phyloP scores from a whole-genome alignment of 2,888 invertebrate genomes.

The Odiellus spinosus region DNA sequence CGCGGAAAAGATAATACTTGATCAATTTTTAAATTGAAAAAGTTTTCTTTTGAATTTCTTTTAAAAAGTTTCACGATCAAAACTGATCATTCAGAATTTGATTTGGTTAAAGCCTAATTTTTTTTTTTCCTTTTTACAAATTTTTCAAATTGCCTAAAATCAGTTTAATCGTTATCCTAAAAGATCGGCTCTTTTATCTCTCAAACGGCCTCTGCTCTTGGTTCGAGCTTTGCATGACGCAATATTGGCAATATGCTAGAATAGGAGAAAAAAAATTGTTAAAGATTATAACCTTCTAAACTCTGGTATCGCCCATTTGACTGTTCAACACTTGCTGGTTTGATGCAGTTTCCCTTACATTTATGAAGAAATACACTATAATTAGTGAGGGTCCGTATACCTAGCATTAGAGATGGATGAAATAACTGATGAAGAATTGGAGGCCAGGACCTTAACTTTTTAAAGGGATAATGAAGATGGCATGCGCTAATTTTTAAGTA shows the following conservation, averaged over 20 bases:
- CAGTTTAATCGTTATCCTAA: slow-evolving; percentile 5
- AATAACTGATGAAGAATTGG: neutral
- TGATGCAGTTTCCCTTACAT: neutral
- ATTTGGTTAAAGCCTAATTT: no score
- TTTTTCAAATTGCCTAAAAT: no score
- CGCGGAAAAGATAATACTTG: no score
- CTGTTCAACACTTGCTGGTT: neutral
- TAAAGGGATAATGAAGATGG: neutral
- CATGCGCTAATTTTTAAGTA: neutral
- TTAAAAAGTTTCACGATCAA: no score
- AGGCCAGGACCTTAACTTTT: neutral
- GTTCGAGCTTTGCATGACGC: slow-evolving; percentile 18
- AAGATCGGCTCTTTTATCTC: slow-evolving; percentile 20
- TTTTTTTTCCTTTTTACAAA: no score
- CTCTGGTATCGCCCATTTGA: neutral
- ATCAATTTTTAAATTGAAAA: no score
- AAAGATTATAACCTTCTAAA: no score
- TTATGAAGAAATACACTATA: no score
- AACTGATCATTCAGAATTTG: no score
- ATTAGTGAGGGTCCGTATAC: no score
- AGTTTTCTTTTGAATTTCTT: no score
- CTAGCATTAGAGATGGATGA: no score
- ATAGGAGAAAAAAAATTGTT: neutral
- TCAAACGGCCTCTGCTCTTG: slow-evolving; percentile 14
- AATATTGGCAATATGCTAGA: slow-evolving; percentile 16